Percentiles rank a stretch among this genome's conserved stretches.
Evolutionary conservation across 1,140 invertebrate genomes (phyloP).

Genomic region (Drosophila pachea): DNA sequence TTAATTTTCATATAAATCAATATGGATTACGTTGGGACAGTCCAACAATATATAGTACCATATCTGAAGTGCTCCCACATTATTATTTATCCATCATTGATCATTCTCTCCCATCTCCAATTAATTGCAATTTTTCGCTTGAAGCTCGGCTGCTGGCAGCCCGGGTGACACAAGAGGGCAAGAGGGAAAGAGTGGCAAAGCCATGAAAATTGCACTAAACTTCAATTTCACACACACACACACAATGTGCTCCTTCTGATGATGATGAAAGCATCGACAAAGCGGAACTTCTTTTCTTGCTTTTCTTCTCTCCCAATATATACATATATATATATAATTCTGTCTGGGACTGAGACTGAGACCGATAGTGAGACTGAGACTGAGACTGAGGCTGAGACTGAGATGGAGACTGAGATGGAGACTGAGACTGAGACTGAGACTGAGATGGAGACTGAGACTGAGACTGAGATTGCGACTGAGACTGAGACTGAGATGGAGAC

Average conservation of each 20-base stretch:
- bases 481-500: constrained; percentile 5
- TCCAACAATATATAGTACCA: too few relatives aligned
- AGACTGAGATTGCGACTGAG: neutral
- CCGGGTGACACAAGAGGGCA: constrained; percentile 1
- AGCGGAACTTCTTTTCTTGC: neutral
- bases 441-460: constrained; percentile 12
- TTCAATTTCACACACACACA: constrained; percentile 2
- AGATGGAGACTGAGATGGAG: too few relatives aligned
- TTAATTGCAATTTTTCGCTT: neutral
- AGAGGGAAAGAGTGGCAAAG: constrained; percentile 7
- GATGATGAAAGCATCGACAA: constrained; percentile 6
- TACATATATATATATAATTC: too few relatives aligned
- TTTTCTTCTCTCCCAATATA: neutral
- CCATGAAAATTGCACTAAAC: constrained; percentile 13
- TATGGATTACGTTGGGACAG: too few relatives aligned
- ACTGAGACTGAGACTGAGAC: constrained; percentile 2
- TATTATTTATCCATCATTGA: too few relatives aligned
- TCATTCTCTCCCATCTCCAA: too few relatives aligned
- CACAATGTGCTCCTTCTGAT: constrained; percentile 1
- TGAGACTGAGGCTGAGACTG: neutral
- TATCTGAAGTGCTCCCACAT: too few relatives aligned
- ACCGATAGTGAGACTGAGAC: constrained; percentile 13
- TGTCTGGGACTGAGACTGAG: constrained; percentile 2
- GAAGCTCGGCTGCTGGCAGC: neutral
- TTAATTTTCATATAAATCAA: too few relatives aligned